Conservation (phyloP, 2,113 vertebrate species). For the Pongo pygmaeus region DNA sequence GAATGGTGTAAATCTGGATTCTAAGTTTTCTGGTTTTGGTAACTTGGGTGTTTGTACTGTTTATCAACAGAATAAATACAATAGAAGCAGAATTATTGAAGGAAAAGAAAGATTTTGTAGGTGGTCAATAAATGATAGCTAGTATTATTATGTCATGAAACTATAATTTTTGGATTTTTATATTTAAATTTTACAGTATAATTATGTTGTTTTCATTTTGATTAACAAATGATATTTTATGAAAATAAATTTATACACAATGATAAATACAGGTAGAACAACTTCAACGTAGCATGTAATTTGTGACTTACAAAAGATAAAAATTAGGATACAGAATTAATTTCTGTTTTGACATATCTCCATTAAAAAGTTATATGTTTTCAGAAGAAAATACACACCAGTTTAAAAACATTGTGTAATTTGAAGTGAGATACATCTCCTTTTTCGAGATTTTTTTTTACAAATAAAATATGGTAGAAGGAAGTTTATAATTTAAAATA, state of each 20-base stretch:
- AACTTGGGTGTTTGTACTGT: not conserved
- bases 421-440: not conserved
- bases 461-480: not conserved
- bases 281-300: not conserved
- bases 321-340: not conserved
- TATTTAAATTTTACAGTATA: not conserved
- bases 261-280: not conserved
- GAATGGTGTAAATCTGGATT: not conserved
- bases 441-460: not conserved
- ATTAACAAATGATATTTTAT: not conserved
- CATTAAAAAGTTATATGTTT: not conserved
- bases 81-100: not conserved
- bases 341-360: not conserved
- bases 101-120: not conserved
- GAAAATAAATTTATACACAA: not conserved
- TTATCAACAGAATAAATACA: not conserved
- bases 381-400: not conserved
- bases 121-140: not conserved
- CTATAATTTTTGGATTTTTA: not conserved
- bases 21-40: not conserved
- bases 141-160: not conserved
- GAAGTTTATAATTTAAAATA: slow-evolving; percentile 2
- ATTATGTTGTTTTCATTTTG: not conserved
- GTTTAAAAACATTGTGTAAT: not conserved
- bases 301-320: not conserved